phyloP scores from a whole-genome alignment of 2,113 vertebrate species.

The Antigone vipio region DNA sequence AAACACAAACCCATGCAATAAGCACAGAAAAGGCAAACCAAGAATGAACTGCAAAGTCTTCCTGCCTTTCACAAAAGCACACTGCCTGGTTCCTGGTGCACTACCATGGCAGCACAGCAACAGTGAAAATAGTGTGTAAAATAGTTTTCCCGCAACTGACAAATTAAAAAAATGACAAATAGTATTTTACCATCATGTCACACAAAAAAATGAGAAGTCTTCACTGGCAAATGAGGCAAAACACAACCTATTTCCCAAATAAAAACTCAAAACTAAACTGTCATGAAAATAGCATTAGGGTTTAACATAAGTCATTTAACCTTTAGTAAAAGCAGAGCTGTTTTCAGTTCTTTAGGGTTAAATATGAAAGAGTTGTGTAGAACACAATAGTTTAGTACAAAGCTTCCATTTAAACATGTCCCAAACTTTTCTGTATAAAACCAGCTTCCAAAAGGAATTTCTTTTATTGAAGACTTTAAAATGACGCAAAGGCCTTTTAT shows the following conservation, averaged over 20 bases:
- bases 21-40: not conserved
- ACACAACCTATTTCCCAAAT: not conserved
- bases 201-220: not conserved
- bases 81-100: not conserved
- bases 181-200: not conserved
- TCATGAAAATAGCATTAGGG: not conserved
- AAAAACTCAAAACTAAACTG: not conserved
- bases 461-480: not conserved
- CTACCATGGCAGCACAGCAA: not conserved
- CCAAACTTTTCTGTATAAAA: not conserved
- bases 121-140: not conserved
- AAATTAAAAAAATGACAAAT: not conserved
- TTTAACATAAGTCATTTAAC: not conserved
- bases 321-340: not conserved
- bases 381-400: not conserved
- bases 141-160: not conserved
- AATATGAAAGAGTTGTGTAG: not conserved
- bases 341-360: not conserved
- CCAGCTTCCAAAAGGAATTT: not conserved
- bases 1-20: not conserved
- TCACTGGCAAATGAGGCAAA: not conserved
- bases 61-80: not conserved
- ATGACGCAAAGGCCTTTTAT: constrained; percentile 10
- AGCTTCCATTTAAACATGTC: not conserved
- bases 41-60: not conserved